Evolutionary conservation across 2,888 invertebrate genomes (phyloP).

Genomic region (Latheticus oryzae): DNA sequence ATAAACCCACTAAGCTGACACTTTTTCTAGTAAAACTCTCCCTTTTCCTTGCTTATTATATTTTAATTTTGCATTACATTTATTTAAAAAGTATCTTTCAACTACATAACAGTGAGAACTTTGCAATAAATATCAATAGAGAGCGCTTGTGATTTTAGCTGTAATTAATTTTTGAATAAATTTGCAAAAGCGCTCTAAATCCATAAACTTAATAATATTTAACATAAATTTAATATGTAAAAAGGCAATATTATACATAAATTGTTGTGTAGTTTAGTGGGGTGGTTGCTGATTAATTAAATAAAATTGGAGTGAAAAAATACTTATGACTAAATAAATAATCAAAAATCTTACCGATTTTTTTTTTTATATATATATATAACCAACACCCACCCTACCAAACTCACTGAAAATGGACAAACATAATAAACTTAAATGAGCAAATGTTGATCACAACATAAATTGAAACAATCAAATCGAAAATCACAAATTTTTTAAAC

Average conservation of each 20-base stretch:
- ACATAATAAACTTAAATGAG: conserved; percentile 42
- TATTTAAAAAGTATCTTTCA: conserved; percentile 36
- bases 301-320: conserved; percentile 50
- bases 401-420: conserved; percentile 58
- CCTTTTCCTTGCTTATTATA: conserved; percentile 32
- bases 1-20: conserved; percentile 17
- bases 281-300: conserved; percentile 58
- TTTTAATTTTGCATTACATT: conserved; percentile 37
- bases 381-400: conserved; percentile 64
- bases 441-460: conserved; percentile 42
- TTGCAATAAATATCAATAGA: conserved; percentile 32
- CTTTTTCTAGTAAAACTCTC: not conserved
- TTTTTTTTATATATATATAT: too few relatives aligned
- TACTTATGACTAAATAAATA: conserved; percentile 44
- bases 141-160: too few relatives aligned
- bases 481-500: conserved; percentile 28
- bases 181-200: conserved; percentile 22
- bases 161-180: conserved; percentile 11
- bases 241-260: not conserved
- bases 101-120: conserved; percentile 41
- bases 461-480: conserved; percentile 28
- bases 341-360: conserved; percentile 45
- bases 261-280: conserved; percentile 57
- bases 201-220: conserved; percentile 11
- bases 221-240: conserved; percentile 15